Base-by-base conservation (phyloP, 1,140 invertebrate species). In the Mercenaria mercenaria region DNA sequence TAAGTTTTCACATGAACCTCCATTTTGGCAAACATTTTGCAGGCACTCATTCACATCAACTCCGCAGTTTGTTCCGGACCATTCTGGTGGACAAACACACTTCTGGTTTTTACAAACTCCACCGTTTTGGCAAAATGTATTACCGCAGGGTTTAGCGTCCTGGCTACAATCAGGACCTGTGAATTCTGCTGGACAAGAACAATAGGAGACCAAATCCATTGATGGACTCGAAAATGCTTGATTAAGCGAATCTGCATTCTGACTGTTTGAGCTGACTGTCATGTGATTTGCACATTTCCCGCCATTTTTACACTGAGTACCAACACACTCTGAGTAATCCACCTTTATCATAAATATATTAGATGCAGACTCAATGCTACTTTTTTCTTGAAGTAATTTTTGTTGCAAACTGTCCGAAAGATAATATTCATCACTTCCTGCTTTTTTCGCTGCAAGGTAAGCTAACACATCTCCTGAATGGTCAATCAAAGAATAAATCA, bases 1-100 rank as follows among this genome's bases (percentile, higher is more conserved):
- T 1, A 76, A 90, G 88, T 96, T 95, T 52, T 90, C 23, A 84
- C 96, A 96, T 13, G 93, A 92, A 11, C 93, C 95, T 26, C 94
- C 96, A 90, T 96, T 96, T 83, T 95, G 91, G 89, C 96, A 96
- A 20, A 91, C 91, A 20, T 76, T 89, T 56, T 47, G 43, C 96
- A 98, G 97, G 95, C 99, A 99, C 96, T 99, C 99, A 95, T 99
- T 97, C 88, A 99, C 98, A 94, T 99, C 99, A 93, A 98, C 97
- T 0, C 98, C 98, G 94, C 99, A 99, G 90, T 97, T 98, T 1
- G 84, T 74, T 20, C 95, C 95, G 4, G 52, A 89, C 93, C 94
- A 96, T 15, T 92, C 92, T 26, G 95, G 98, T 97, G 98, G 98
- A 94, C 99, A 99, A 13, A 98, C 98, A 95, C 99, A 99, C 0